A percentile compares a stretch with the other conserved stretches of the same genome.
These are phyloP conservation scores for Drosophila nikananu DNA, from an alignment of 1,140 invertebrate genomes.

Conservation along the genomic window DNA sequence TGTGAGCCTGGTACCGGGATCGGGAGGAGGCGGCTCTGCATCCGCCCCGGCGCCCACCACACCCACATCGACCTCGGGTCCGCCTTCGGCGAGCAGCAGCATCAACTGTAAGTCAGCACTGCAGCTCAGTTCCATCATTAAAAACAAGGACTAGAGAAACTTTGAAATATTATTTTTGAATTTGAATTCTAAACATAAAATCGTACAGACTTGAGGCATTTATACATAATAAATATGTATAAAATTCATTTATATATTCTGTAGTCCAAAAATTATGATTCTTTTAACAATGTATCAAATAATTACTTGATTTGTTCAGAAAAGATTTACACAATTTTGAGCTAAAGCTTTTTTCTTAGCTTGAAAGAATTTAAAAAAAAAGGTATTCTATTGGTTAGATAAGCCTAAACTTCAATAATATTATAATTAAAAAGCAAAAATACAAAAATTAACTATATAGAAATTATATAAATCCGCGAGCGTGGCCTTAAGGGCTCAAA, in stretches of 20 bases:
- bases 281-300: too few relatives aligned
- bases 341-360: background rate
- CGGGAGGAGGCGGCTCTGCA: conserved; percentile 57
- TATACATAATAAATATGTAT: background rate
- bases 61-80: conserved; percentile 87
- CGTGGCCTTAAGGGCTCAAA: too few relatives aligned
- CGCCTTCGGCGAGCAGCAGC: conserved; percentile 89
- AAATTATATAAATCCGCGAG: too few relatives aligned
- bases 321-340: background rate
- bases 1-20: conserved; percentile 62
- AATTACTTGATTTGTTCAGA: background rate
- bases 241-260: too few relatives aligned
- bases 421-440: too few relatives aligned
- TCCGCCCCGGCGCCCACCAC: conserved; percentile 87
- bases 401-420: too few relatives aligned
- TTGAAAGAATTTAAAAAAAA: too few relatives aligned
- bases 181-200: background rate
- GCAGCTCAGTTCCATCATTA: background rate
- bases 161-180: background rate
- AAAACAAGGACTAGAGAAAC: background rate
- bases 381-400: too few relatives aligned
- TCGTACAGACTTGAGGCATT: background rate
- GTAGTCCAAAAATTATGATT: too few relatives aligned
- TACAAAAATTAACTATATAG: too few relatives aligned
- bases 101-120: conserved; percentile 87